Base-by-base conservation (phyloP, 2,113 vertebrate species). In the Sylvilagus bachmani region DNA sequence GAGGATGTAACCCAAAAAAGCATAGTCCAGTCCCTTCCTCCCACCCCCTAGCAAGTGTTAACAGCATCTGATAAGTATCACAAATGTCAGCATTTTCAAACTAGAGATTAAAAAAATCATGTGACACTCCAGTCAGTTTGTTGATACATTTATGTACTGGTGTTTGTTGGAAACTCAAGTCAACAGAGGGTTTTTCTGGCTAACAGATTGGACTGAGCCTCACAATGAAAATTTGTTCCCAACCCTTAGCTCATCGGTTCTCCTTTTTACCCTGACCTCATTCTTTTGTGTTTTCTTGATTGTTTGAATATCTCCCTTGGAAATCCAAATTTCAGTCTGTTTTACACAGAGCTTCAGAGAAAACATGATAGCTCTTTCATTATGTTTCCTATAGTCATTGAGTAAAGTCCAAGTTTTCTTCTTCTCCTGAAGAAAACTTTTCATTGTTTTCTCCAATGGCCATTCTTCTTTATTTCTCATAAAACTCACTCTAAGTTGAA, bases 401-500 rank as follows among this genome's bases (percentile, higher is more conserved):
- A 14, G 25, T 73, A 55, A 92, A 8, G 16, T 36, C 31, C 27
- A 69, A 64, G 25, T 38, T 81, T 82, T 10, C 36, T 61, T 33
- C 3, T 90, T 11, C 24, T 90, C 24, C 80, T 94, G 44, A 44
- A 64, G 80, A 91, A 49, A 94, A 89, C 93, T 96, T 94, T 89
- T 24, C 33, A 86, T 75, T 71, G 9, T 70, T 95, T 92, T 91
- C 38, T 86, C 83, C 13, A 78, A 87, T 83, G 80, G 86, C 3
- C 11, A 89, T 95, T 92, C 77, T 85, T 78, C 27, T 70, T 85
- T 58, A 79, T 67, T 51, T 93, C 33, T 91, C 24, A 75, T 64
- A 93, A 88, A 80, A 80, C 44, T 77, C 27, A 71, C 25, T 96
- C 64, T 86, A 49, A 62, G 14, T 62, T 62, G 33, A 17, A 10